Base-by-base conservation (phyloP, 2,797 vertebrate genomes). In the Bucorvus abyssinicus region DNA sequence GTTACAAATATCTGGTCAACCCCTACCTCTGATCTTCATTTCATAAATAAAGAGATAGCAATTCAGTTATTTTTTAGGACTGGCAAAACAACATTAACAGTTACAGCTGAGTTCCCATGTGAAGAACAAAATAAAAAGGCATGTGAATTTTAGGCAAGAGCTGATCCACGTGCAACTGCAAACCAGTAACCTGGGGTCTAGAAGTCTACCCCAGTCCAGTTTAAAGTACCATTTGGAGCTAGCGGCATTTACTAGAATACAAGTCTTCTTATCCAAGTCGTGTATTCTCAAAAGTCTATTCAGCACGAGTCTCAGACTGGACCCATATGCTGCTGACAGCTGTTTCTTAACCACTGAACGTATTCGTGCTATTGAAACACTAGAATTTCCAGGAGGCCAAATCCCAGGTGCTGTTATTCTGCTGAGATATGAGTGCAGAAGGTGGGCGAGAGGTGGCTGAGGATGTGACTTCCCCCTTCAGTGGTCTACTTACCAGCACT, bases 101-200 rank as follows among this genome's bases (percentile, higher is more conserved):
- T 45, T 73, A 63, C 24, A 65, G 12, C 5, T 55, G 29, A 65
- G 36, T 45, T 95, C 84, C 15, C 40, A 60, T 2, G 3, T 29
- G 19, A 65, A 59, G 50, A 89, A 64, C 17, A 67, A 78, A 61
- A 80, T 17, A 16, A 1, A 4, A 20, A 30, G 11, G 50, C 16
- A 16, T 0, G 1, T 42, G 36, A 57, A 29, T 81, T 63, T 61
- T 75, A 68, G 42, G n/a, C 69, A 42, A 50, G 36, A 40, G 24
- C 2, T 1, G 0, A 57, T 57, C 49, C 29, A 27, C 40, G 12
- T 38, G 27, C 7, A 24, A 63, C 40, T 74, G 15, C 20, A 76
- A 45, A 14, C 14, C 7, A 13, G 0, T 47, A 2, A 0, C 53
- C 9, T 47, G 16, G 5, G 22, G 7, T 53, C 60, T 67, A 70